These are phyloP conservation scores for Bubo scandiacus DNA, from an alignment of 2,113 vertebrate species.

Conservation along the genomic window DNA sequence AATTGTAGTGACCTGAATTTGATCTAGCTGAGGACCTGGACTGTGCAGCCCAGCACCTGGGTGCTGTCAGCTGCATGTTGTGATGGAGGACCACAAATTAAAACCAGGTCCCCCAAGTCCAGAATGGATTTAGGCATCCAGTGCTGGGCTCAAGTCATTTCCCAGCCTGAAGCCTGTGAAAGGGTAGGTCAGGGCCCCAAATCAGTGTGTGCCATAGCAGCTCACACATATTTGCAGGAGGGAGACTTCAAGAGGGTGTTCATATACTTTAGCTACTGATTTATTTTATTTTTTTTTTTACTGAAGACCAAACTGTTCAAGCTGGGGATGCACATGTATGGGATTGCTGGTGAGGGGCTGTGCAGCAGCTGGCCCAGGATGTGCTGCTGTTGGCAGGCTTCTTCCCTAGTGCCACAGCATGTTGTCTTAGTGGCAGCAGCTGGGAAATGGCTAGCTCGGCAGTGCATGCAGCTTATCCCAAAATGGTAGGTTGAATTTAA, in stretches of 20 bases:
- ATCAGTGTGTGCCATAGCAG: background rate
- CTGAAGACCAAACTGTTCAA: background rate
- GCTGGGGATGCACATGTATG: background rate
- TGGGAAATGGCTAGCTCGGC: background rate
- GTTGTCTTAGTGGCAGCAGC: accelerated
- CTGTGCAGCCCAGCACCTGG: background rate
- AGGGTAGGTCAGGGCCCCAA: background rate
- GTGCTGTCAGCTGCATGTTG: background rate
- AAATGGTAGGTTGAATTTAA: background rate
- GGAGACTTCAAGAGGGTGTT: background rate
- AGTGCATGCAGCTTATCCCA: background rate
- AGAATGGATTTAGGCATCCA: background rate
- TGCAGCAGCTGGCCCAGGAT: background rate
- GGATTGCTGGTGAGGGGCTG: background rate
- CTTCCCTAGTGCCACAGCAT: background rate
- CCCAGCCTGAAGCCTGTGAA: background rate
- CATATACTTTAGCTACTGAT: background rate
- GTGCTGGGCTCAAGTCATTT: background rate
- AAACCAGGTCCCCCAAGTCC: background rate
- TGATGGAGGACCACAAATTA: background rate
- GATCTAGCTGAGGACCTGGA: background rate
- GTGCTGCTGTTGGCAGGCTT: background rate
- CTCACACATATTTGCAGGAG: background rate
- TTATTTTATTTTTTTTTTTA: background rate
- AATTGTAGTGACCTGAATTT: background rate